A percentile compares a stretch with the other conserved stretches of the same genome.
Conservation (phyloP, 2,113 vertebrate species). For the Eurypyga helias region DNA sequence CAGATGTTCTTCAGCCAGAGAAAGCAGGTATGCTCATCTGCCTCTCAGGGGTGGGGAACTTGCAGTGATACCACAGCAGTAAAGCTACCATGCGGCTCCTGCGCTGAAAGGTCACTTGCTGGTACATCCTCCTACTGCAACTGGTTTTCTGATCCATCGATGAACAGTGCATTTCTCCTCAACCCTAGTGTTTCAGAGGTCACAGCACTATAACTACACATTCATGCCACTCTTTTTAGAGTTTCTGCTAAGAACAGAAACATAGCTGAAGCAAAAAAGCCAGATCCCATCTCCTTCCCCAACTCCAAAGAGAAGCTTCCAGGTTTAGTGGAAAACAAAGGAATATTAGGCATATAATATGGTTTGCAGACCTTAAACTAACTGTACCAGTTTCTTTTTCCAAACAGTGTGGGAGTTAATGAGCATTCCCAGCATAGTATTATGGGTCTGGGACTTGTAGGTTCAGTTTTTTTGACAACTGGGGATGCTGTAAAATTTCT, state of each 20-base stretch:
- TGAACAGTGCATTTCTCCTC: not conserved
- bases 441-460: slow-evolving; percentile 48
- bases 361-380: slow-evolving; percentile 31
- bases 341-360: not conserved
- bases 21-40: not conserved
- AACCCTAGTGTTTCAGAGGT: not conserved
- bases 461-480: slow-evolving; percentile 54
- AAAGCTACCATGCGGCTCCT: not conserved
- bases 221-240: not conserved
- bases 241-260: not conserved
- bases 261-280: not conserved
- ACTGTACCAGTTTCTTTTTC: slow-evolving; percentile 45
- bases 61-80: not conserved
- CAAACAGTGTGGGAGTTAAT: slow-evolving; percentile 63
- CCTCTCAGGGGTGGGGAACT: not conserved
- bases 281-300: not conserved
- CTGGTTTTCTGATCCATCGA: not conserved
- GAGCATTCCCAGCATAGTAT: slow-evolving; percentile 46
- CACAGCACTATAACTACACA: not conserved
- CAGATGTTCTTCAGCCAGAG: not conserved
- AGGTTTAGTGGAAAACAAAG: not conserved
- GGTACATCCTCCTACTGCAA: not conserved
- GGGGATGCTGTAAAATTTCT: slow-evolving; percentile 58
- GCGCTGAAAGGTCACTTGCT: not conserved
- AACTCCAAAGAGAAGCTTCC: not conserved